phyloP scores from a whole-genome alignment of 2,113 vertebrate species.

The Pangasianodon gigas region DNA sequence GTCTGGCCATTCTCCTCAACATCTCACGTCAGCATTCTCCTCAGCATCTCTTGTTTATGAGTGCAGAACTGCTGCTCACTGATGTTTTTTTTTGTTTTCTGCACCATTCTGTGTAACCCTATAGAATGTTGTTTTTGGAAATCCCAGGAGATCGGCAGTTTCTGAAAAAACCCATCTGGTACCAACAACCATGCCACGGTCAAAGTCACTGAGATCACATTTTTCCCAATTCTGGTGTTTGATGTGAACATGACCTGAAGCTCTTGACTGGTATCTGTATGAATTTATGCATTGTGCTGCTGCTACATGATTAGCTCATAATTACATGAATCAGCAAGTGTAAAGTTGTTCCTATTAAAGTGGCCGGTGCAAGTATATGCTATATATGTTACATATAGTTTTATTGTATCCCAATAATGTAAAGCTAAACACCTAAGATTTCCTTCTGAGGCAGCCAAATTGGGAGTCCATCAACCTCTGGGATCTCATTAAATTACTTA shows the following conservation, averaged over 20 bases:
- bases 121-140: not conserved
- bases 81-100: not conserved
- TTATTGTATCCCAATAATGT: not conserved
- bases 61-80: not conserved
- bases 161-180: not conserved
- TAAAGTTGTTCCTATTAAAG: not conserved
- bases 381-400: not conserved
- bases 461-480: slow-evolving; percentile 14
- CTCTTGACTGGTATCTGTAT: not conserved
- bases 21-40: not conserved
- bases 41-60: not conserved
- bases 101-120: not conserved
- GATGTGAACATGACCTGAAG: not conserved
- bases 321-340: not conserved
- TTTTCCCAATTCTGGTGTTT: not conserved
- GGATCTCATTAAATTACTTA: slow-evolving; percentile 14
- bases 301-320: not conserved
- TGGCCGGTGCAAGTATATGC: not conserved
- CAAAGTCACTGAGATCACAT: not conserved
- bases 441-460: not conserved
- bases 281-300: not conserved
- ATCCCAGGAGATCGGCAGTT: not conserved
- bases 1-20: not conserved
- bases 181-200: no score
- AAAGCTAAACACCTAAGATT: not conserved